Base-by-base conservation (phyloP, 1,140 invertebrate genomes). In the Oryctes rhinoceros region DNA sequence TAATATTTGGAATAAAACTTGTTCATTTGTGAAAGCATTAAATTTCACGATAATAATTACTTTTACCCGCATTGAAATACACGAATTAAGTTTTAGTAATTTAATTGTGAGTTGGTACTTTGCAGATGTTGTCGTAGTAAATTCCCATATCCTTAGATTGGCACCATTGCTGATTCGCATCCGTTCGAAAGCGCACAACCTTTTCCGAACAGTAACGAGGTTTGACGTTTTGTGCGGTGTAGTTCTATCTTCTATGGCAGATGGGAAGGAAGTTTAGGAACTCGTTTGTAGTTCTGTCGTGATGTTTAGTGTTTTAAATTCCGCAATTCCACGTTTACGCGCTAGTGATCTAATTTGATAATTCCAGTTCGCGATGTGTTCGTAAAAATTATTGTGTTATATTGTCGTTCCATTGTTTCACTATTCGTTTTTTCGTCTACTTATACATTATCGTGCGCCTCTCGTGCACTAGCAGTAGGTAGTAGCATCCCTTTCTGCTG, bases 161-260 rank as follows among this genome's bases (percentile, higher is more conserved):
- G n/a, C 35, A 48, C 4, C 11, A 24, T 18, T 76, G 75, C 37
- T 76, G 0, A 9, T 10, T 76, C 20, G 75, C 24, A 37, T 13
- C 65, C 24, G 65, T 76, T 76, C 75, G 75, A 47, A 76, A 49
- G 20, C 37, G 15, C 37, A 49, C 47, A 76, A 76, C 75, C 44
- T 76, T 48, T 11, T 47, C 75, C 75, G 75, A 76, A 13, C 75
- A 47, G 39, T 47, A 49, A 49, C 75, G 75, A 76, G n/a, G 44
- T 76, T 76, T 76, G 75, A 76, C 75, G 75, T 76, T 76, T 76
- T 48, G 75, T 76, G 37, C 20, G 75, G 75, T 76, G 75, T 76
- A 76, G 75, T 76, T 76, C 11, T 76, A 76, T 39, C 75, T 76
- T 48, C 47, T 49, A 76, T 76, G 75, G 75, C 75, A 76, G 75